These are phyloP conservation scores for Parazoanthus atlanticus DNA, from an alignment of 92 coral and sea anemone genomes.

Conservation along the genomic window DNA sequence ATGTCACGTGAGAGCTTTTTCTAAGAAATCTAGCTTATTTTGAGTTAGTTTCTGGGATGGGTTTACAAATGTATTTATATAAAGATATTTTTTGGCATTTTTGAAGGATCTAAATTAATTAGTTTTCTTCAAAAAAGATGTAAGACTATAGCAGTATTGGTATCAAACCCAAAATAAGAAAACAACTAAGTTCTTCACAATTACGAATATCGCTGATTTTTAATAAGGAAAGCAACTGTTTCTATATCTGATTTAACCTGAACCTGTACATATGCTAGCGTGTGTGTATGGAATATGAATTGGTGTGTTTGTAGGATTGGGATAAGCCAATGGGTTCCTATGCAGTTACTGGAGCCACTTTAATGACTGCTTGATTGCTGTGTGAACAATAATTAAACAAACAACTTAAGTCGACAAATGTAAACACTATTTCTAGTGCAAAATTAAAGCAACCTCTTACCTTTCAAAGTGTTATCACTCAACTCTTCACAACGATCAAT, in stretches of 20 bases:
- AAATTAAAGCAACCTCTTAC: constrained; percentile 46
- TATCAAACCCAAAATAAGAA: neutral
- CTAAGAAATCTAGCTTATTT: no score
- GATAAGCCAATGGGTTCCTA: no score
- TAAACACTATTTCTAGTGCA: neutral
- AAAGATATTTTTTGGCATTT: neutral
- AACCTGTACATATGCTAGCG: no score
- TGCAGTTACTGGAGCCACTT: no score
- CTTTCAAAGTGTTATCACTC: constrained; percentile 73
- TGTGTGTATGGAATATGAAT: no score
- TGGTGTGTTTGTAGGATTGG: no score
- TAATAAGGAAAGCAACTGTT: neutral
- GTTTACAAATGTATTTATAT: no score
- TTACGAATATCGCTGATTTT: neutral
- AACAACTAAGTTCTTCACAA: no score
- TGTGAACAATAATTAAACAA: constrained; percentile 12
- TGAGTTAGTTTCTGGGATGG: no score
- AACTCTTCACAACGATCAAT: constrained; percentile 80
- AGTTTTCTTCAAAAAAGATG: neutral
- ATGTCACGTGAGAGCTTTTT: no score
- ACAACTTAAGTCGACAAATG: neutral
- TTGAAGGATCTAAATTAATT: neutral
- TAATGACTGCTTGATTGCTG: neutral
- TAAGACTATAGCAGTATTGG: neutral
- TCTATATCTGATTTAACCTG: neutral